These are phyloP conservation scores for Drosophila fungiperda DNA, from an alignment of 2,888 invertebrate genomes.

Conservation along the genomic window DNA sequence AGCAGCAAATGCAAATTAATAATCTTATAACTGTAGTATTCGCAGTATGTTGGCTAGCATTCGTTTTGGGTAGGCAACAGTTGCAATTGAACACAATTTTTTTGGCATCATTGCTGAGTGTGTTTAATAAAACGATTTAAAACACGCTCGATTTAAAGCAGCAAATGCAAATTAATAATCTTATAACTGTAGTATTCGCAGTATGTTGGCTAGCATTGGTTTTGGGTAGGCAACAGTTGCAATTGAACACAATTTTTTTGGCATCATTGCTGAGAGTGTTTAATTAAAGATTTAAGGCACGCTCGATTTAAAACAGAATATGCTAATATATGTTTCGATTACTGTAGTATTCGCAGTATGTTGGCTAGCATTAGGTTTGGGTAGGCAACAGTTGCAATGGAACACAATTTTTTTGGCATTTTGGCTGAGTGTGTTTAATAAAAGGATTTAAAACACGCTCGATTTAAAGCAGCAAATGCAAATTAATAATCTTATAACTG, in stretches of 20 bases:
- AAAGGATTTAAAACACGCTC: slow-evolving; percentile 4
- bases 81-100: slow-evolving; percentile 81
- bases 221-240: slow-evolving; percentile 82
- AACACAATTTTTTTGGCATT: slow-evolving; percentile 33
- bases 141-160: slow-evolving; percentile 10
- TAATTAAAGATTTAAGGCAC: too few relatives aligned
- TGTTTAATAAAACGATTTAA: neutral
- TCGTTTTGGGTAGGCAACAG: slow-evolving; percentile 77
- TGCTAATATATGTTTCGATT: too few relatives aligned
- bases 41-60: slow-evolving; percentile 81
- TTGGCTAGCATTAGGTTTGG: slow-evolving; percentile 29
- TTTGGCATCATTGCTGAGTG: slow-evolving; percentile 50
- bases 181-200: slow-evolving; percentile 69
- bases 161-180: slow-evolving; percentile 26
- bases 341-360: neutral
- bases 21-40: too few relatives aligned
- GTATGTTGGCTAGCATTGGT: slow-evolving; percentile 78
- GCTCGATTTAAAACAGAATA: too few relatives aligned
- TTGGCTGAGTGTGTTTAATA: neutral
- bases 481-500: slow-evolving; percentile 28
- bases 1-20: too few relatives aligned
- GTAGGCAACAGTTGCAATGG: slow-evolving; percentile 52
- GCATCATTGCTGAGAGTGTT: slow-evolving; percentile 38
- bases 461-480: slow-evolving; percentile 15
- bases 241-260: slow-evolving; percentile 77